A percentile compares a stretch with the other conserved stretches of the same genome.
phyloP scores from a whole-genome alignment of 2,888 invertebrate genomes.

The Gymnocheta viridis region DNA sequence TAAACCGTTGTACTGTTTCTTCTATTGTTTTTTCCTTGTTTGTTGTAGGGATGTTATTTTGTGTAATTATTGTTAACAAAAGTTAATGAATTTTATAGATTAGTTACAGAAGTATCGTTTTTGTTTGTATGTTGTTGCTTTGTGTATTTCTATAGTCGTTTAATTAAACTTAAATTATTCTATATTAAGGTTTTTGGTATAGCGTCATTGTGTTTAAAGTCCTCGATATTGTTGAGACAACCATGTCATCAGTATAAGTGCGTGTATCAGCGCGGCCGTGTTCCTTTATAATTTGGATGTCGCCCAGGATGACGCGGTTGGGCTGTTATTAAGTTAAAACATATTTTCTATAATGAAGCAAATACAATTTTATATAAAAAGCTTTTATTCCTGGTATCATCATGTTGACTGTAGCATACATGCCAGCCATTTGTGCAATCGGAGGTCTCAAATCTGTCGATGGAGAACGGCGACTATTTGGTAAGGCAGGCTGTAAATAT shows the following conservation, averaged over 20 bases:
- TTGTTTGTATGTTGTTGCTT: too few species aligned
- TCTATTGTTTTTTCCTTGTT: conserved; percentile 26
- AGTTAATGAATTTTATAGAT: conserved; percentile 13
- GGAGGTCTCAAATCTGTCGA: conserved; percentile 81
- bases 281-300: conserved; percentile 82
- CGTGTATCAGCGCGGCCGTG: conserved; percentile 77
- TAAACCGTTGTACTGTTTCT: conserved; percentile 14
- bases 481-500: conserved; percentile 79
- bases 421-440: conserved; percentile 81
- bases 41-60: conserved; percentile 26
- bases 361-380: neutral
- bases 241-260: conserved; percentile 31
- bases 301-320: conserved; percentile 81
- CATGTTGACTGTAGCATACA: conserved; percentile 82
- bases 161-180: conserved; percentile 73
- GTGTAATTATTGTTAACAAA: conserved; percentile 41
- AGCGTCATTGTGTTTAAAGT: conserved; percentile 69
- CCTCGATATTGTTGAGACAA: conserved; percentile 46
- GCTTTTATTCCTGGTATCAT: conserved; percentile 80
- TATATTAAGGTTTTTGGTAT: conserved; percentile 75
- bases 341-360: neutral
- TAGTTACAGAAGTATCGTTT: neutral
- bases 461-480: conserved; percentile 81
- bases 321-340: conserved; percentile 71
- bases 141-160: conserved; percentile 44